Conservation (phyloP, 1,140 invertebrate genomes). For the Tetramorium alpestre region DNA sequence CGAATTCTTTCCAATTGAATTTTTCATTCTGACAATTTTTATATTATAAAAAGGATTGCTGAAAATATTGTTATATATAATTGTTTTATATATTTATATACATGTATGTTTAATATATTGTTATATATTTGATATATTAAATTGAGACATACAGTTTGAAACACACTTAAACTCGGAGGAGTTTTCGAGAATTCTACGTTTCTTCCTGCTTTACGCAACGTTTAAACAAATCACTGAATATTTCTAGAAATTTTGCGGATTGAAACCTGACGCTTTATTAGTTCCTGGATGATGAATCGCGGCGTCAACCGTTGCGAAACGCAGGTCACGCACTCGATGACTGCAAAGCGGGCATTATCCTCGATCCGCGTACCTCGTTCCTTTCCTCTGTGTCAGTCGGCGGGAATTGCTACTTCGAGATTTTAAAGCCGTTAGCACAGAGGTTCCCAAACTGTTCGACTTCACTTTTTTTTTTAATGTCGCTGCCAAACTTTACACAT, state of each 20-base stretch:
- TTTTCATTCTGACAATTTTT: background rate
- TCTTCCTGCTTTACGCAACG: background rate
- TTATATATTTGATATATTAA: background rate
- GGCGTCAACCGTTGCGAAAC: constrained; percentile 24
- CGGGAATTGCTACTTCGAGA: constrained; percentile 39
- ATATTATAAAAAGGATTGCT: background rate
- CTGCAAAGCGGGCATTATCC: constrained; percentile 47
- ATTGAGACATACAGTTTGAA: background rate
- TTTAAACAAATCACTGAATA: background rate
- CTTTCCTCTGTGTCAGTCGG: constrained; percentile 35
- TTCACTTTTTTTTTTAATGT: background rate
- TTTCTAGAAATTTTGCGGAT: background rate
- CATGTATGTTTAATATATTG: too few relatives aligned
- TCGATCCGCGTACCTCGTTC: constrained; percentile 41
- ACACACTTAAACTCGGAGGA: background rate
- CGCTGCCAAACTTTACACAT: background rate
- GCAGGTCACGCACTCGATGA: constrained; percentile 53
- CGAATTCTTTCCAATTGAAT: background rate
- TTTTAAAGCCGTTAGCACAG: constrained; percentile 56
- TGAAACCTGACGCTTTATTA: constrained; percentile 2
- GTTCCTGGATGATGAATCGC: constrained; percentile 5
- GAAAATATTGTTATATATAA: background rate
- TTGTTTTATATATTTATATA: too few relatives aligned
- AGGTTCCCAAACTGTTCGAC: constrained; percentile 43
- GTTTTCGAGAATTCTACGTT: background rate